phyloP scores from a whole-genome alignment of 2,888 invertebrate species.

The Cordilura impudica region DNA sequence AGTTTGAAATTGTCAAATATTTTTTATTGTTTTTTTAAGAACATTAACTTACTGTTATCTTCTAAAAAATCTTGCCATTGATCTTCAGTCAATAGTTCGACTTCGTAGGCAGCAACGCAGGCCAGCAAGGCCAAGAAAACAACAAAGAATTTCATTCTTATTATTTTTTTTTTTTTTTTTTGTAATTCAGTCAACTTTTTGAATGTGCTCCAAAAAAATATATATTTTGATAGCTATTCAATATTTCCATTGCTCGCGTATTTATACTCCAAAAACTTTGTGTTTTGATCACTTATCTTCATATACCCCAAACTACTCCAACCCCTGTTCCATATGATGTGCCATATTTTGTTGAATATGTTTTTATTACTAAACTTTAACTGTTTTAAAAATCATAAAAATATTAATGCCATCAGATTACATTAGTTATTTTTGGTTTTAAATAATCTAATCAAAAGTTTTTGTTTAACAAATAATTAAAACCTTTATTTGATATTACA shows the following conservation, averaged over 20 bases:
- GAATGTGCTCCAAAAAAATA: constrained; percentile 31
- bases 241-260: constrained; percentile 46
- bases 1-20: neutral
- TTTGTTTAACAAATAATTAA: neutral
- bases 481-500: neutral
- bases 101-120: constrained; percentile 67
- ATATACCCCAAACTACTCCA: constrained; percentile 1
- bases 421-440: neutral
- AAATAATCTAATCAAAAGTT: neutral
- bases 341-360: neutral
- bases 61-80: constrained; percentile 67
- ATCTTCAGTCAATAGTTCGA: constrained; percentile 66
- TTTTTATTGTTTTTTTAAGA: neutral
- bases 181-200: neutral
- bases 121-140: constrained; percentile 68
- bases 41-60: constrained; percentile 66
- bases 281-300: neutral
- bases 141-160: constrained; percentile 66
- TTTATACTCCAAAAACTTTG: constrained; percentile 66
- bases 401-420: neutral
- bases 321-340: neutral
- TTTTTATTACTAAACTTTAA: neutral
- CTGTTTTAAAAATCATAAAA: neutral
- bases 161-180: neutral
- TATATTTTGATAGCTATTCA: constrained; percentile 52